Evolutionary conservation across 2,113 vertebrate genomes (phyloP), one percentile per base, ranked within the genome.

Genomic region (Daubentonia madagascariensis): DNA sequence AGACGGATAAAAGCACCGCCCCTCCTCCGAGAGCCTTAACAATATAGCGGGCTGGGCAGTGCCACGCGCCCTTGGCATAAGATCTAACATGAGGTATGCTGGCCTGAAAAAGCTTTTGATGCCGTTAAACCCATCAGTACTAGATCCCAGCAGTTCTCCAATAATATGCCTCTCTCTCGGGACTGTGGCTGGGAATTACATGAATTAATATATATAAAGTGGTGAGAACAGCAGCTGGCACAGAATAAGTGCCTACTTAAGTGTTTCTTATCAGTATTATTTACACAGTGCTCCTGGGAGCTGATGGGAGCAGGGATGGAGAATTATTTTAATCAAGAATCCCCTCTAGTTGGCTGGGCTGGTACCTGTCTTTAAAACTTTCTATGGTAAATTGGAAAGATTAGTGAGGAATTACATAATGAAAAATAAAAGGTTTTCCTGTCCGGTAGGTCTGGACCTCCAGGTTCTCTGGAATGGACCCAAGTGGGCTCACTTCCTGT

Each of bases 71-170:
- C 35, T 61, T 5, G 11, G 30, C 8, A 2, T 48, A 13, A 67
- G 37, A 35, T 12, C 3, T 0, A 35, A 43, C 20, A 3, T 0
- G 0, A 81, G 52, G 70, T 48, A 4, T 25, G 14, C 17, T 11
- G 4, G 32, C 50, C 96, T 45, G 13, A 12, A 32, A 78, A 61
- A 52, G 65, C 52, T 35, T 2, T 8, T 5, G 37, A 63, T 23
- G 43, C 50, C 0, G 5, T 45, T 50, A 57, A 11, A 59, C 50
- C 79, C 54, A 37, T 37, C n/a, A 52, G 52, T 25, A 12, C 54
- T 23, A 54, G 1, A n/a, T 8, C 37, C 70, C 32, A 50, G 52
- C 6, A 48, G 57, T 22, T 67, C 84, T 43, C 79, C 25, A 79
- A 23, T 17, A 50, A 79, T 10, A 22, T 8, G 32, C 28, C 67